Evolutionary conservation across 2,113 vertebrate genomes (phyloP), one percentile per base, ranked within the genome.

Genomic region (Brevimyrus niger): DNA sequence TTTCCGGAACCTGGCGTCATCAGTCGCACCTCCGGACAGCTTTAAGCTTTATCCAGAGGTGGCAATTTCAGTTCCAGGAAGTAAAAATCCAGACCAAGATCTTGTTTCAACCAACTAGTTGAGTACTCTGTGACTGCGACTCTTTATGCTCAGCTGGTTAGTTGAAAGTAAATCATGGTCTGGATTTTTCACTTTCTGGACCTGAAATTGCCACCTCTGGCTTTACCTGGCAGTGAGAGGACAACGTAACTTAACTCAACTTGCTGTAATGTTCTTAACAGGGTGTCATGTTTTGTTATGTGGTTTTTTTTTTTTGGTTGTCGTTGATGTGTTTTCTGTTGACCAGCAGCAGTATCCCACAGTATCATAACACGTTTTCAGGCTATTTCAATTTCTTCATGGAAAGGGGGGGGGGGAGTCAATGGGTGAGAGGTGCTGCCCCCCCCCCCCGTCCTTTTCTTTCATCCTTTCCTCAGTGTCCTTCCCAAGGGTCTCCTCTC

Each of bases 351-450:
- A n/a, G 23, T n/a, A 27, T 27, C 9, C 58, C 8, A 65, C 58
- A 65, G 8, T n/a, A 10, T 65, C 9, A 11, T 61, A n/a, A 27
- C n/a, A 65, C 8, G 0, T 65, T 69, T 13, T 69, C 23, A 58
- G 55, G 21, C 55, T 58, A 58, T 23, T 58, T 23, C 7, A n/a
- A 58, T 58, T 58, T n/a, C 21, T n/a, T n/a, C 23, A 58, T 58
- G 17, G 23, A n/a, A n/a, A n/a, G 7, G 55, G 61, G 23, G n/a
- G 10, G 61, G 61, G 10, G 10, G 1, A n/a, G 61, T 31, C n/a
- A 69, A 27, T 31, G 61, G 61, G 10, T 31, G 86, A 91, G 89
- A 87, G 83, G 86, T 90, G 92, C 92, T 91, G 94, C 94, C 92
- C 89, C 85, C 88, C 89, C 92, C 89, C 19, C 17, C 51, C 9